Conservation (phyloP, 2,888 invertebrate species). For the Cryptocheilus praepositus region DNA sequence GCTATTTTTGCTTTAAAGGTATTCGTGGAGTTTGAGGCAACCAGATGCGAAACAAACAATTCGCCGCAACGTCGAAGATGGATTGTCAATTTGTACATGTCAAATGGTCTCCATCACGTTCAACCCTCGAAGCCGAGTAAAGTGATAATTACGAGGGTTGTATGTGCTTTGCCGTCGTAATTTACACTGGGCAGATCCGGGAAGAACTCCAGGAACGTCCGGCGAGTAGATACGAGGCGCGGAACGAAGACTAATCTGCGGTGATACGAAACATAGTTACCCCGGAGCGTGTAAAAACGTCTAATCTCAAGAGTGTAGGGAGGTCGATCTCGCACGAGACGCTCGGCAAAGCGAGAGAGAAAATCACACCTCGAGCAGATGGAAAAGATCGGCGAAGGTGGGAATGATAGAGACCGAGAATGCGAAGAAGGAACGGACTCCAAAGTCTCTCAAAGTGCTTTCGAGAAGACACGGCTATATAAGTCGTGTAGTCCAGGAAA, state of each 20-base stretch:
- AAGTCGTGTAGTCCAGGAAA: constrained; percentile 14
- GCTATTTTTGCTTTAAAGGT: too few species aligned
- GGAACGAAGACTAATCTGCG: constrained; percentile 8
- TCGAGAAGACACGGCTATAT: constrained; percentile 11
- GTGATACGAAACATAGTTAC: not conserved
- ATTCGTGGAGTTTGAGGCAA: too few species aligned
- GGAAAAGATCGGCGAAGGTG: constrained; percentile 17
- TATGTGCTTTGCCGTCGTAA: constrained; percentile 18
- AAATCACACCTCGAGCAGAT: constrained; percentile 20
- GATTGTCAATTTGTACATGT: too few species aligned
- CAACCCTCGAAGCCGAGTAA: constrained; percentile 3
- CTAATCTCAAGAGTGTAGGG: not conserved
- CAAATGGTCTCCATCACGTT: too few species aligned
- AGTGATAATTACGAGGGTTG: constrained; percentile 11
- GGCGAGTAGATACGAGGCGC: too few species aligned
- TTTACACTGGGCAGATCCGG: constrained; percentile 19
- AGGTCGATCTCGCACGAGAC: constrained; percentile 5
- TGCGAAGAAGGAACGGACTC: constrained; percentile 5
- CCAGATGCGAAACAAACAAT: too few species aligned
- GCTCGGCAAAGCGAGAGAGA: constrained; percentile 10
- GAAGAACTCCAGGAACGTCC: too few species aligned
- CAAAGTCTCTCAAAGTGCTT: not conserved
- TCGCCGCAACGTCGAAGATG: too few species aligned
- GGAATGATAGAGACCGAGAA: not conserved
- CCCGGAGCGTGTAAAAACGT: not conserved